These are phyloP conservation scores for Spilogale gracilis DNA, from an alignment of 2,113 vertebrate genomes.

Conservation along the genomic window DNA sequence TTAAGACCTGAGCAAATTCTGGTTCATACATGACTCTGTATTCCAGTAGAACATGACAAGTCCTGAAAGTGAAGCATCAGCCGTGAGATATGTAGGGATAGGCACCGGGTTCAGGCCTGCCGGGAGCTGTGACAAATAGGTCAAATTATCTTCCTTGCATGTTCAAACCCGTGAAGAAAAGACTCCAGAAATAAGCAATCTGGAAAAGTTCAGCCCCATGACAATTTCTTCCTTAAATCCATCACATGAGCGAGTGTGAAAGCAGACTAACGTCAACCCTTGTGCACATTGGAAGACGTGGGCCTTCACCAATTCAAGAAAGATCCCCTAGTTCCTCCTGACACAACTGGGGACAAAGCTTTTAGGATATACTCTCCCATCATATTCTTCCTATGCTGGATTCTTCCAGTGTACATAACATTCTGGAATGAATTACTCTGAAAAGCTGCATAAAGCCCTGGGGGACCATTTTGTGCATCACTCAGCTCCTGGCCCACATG, in stretches of 20 bases:
- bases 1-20: not conserved
- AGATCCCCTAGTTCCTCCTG: not conserved
- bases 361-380: not conserved
- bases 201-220: slow-evolving; percentile 19
- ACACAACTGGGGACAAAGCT: not conserved
- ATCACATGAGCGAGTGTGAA: slow-evolving; percentile 13
- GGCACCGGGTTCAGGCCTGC: slow-evolving; percentile 35
- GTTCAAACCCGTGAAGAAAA: slow-evolving; percentile 51
- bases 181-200: slow-evolving; percentile 68
- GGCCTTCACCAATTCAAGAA: not conserved
- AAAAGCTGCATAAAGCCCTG: not conserved
- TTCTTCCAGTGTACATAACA: not conserved
- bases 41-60: not conserved
- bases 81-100: slow-evolving; percentile 26
- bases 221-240: not conserved
- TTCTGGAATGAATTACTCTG: not conserved
- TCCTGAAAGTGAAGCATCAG: slow-evolving; percentile 52
- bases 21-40: not conserved
- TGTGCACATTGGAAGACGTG: not conserved
- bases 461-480: not conserved
- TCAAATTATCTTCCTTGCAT: slow-evolving; percentile 55
- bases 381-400: not conserved
- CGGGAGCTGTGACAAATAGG: slow-evolving; percentile 50
- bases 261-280: not conserved
- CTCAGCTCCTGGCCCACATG: not conserved